Base-by-base conservation (phyloP, 2,888 invertebrate species). In the Galerucella pusilla region DNA sequence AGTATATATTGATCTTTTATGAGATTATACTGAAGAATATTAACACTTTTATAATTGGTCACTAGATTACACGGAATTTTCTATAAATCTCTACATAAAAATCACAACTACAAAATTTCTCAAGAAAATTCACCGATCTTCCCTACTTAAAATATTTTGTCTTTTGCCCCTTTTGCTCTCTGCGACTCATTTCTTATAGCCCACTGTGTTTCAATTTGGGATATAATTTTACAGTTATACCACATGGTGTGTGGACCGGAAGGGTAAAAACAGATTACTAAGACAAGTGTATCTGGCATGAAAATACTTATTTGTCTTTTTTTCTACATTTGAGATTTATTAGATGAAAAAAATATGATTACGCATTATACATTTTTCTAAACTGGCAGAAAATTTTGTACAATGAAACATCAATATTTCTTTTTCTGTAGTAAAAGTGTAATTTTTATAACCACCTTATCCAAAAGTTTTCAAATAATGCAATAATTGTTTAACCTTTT, bases 181-280 rank as follows among this genome's bases (percentile, higher is more conserved):
- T n/a, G 49, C 54, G 63, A 54, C 11, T 59, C 28, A 60, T 52
- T 57, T 64, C 67, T 64, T 46, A n/a, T 54, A 42, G 54, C 69
- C 59, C 14, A 65, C 70, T 46, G 71, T 14, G 67, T 74, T 75
- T 71, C 71, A 76, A 73, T 75, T 77, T 73, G 67, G 75, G 75
- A 78, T 76, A 57, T 57, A 74, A 75, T 78, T 78, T 77, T 77
- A 78, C 75, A 71, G 71, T 77, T 77, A 70, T 71, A 75, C 75
- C 78, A 78, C 74, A 77, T 75, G 77, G 77, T 70, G 77, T 70
- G 72, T 74, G 75, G 77, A 72, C 73, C 75, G 78, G 73, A 78
- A 77, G 78, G 75, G 77, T 75, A 63, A 76, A 73, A 70, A 67
- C 64, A 72, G 72, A 75, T 75, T 49, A 49, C 49, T 77, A 75